These are phyloP conservation scores for Neosalanx taihuensis DNA, from an alignment of 2,797 vertebrate species.

Conservation along the genomic window DNA sequence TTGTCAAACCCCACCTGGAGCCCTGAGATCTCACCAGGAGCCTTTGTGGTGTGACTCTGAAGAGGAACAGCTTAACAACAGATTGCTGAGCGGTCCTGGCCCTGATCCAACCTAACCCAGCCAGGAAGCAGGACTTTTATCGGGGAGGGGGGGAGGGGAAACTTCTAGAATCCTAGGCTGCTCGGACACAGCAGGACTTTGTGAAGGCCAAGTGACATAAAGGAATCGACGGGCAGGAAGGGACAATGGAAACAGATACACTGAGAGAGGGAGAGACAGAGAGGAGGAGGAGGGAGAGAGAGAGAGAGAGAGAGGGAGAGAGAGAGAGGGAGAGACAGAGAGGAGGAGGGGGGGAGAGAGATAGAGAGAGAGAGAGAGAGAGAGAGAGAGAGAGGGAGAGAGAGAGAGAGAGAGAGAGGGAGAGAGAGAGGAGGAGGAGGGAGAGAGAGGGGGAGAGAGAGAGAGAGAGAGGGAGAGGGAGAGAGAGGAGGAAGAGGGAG, in stretches of 20 bases:
- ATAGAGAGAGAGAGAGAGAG: neutral
- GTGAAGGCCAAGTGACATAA: neutral
- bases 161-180: conserved; percentile 4
- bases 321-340: neutral
- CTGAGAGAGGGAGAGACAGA: neutral
- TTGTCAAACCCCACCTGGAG: neutral
- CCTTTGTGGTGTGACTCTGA: conserved; percentile 9
- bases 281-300: neutral
- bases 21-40: conserved; percentile 19
- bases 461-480: neutral
- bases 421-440: neutral
- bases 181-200: conserved; percentile 19
- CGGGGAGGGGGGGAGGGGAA: conserved; percentile 22
- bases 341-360: neutral
- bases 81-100: neutral
- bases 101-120: neutral
- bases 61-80: conserved; percentile 15
- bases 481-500: neutral
- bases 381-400: conserved; percentile 7
- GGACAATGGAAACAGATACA: neutral
- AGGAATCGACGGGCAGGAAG: too few relatives aligned
- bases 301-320: neutral
- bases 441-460: neutral
- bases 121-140: conserved; percentile 14
- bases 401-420: neutral